Evolutionary conservation across 2,888 invertebrate species (phyloP), one percentile per base, ranked within the genome.

Genomic region (Phania funesta): DNA sequence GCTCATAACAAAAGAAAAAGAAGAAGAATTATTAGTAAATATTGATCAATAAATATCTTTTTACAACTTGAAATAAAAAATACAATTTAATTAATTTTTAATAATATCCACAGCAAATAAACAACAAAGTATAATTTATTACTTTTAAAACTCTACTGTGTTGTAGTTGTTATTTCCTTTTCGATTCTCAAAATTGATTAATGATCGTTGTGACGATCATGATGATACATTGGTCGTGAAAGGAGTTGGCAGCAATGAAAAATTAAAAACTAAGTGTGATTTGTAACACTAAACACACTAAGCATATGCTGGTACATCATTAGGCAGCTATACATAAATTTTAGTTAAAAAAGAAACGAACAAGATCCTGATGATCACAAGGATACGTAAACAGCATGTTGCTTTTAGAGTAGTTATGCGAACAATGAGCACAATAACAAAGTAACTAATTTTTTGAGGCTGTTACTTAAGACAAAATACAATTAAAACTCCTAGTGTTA

Each of bases 401-500:
- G 35, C 11, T n/a, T n/a, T n/a, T n/a, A 38, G 35, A 11, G 35
- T 11, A 11, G 11, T 38, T 13, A 38, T 13, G 35, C n/a, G n/a
- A n/a, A n/a, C n/a, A n/a, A 38, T 38, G 35, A 38, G 13, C 4
- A 13, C 9, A 11, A n/a, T 44, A 18, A 44, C 16, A 44, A 44
- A 44, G 16, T 16, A 38, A n/a, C 7, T 29, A 6, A 6, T 29
- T 32, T 62, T 44, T 52, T 60, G 38, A 44, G 74, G 44, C 74
- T 75, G 74, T 32, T 46, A 56, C 26, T 56, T 48, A 6, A 29
- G 9, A 75, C 70, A 82, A 75, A 78, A 50, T 56, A 50, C 18
- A 65, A 74, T 70, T 35, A 74, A 82, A 82, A 82, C 82, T 60
- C 82, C 82, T 82, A 82, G 74, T 70, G 81, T 74, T 75, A 60